Evolutionary conservation across 1,140 invertebrate genomes (phyloP).

Genomic region (Papilio xuthus): DNA sequence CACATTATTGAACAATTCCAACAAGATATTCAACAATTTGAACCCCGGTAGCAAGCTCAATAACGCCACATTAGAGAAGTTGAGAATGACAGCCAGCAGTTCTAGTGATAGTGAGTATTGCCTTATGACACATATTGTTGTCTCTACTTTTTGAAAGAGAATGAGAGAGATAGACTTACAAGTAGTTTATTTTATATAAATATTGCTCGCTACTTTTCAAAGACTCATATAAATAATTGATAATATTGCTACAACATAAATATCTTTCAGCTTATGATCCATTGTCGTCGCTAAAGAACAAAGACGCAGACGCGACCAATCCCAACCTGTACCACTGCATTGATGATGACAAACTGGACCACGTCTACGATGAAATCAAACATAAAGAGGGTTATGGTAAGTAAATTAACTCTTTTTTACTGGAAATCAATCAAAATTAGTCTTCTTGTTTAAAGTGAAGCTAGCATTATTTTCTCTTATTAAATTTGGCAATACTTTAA

Average conservation of each 20-base stretch:
- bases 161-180: too few species aligned
- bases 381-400: constrained; percentile 85
- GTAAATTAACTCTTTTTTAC: constrained; percentile 5
- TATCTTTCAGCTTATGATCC: constrained; percentile 83
- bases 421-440: too few species aligned
- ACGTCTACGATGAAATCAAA: constrained; percentile 96
- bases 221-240: too few species aligned
- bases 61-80: constrained; percentile 82
- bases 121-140: neutral
- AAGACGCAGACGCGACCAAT: constrained; percentile 91
- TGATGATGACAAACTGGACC: constrained; percentile 88
- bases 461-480: too few species aligned
- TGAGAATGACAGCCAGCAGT: constrained; percentile 79
- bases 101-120: constrained; percentile 78
- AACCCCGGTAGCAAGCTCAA: constrained; percentile 80
- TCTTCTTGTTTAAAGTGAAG: too few species aligned
- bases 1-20: constrained; percentile 82
- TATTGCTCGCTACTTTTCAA: too few species aligned
- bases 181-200: constrained; percentile 26
- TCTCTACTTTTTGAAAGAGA: neutral
- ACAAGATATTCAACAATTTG: constrained; percentile 87
- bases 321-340: constrained; percentile 93
- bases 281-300: constrained; percentile 86
- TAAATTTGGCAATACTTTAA: too few species aligned
- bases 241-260: too few species aligned